Evolutionary conservation across 1,140 invertebrate genomes (phyloP).

Genomic region (Euwallacea fornicatus): DNA sequence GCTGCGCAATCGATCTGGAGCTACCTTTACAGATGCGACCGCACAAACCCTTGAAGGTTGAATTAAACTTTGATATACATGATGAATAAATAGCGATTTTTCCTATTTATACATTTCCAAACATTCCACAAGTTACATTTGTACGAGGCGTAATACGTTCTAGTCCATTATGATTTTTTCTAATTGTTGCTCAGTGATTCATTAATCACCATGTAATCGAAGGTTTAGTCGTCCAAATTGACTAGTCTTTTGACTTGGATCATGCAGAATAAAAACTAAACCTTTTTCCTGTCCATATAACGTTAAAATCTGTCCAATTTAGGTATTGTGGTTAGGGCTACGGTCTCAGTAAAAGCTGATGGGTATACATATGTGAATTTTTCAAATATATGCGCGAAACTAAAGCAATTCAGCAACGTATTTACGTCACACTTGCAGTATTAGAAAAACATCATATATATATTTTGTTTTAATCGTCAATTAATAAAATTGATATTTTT

Average conservation of each 20-base stretch:
- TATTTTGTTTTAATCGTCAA: neutral
- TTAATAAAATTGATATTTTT: conserved; percentile 5
- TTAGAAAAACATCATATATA: neutral
- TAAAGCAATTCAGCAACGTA: no score
- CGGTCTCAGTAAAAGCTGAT: no score
- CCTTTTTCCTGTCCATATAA: conserved; percentile 47
- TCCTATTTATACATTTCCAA: conserved; percentile 15
- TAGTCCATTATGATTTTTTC: conserved; percentile 43
- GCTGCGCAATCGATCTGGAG: no score
- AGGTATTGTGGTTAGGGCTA: neutral
- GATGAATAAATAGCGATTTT: conserved; percentile 16
- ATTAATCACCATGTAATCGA: conserved; percentile 38
- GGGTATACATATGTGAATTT: no score
- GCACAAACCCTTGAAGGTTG: neutral
- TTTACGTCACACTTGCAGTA: no score
- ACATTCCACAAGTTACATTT: conserved; percentile 15
- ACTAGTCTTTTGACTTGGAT: conserved; percentile 37
- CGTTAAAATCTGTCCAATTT: conserved; percentile 46
- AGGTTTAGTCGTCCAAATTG: conserved; percentile 49
- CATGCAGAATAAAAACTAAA: conserved; percentile 47
- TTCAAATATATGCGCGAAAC: no score
- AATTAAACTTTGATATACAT: conserved; percentile 19
- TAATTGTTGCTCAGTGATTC: conserved; percentile 45
- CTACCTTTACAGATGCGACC: no score
- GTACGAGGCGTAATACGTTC: conserved; percentile 42